Conservation (phyloP, 2,113 vertebrate species). For the Atlantisia rogersi region DNA sequence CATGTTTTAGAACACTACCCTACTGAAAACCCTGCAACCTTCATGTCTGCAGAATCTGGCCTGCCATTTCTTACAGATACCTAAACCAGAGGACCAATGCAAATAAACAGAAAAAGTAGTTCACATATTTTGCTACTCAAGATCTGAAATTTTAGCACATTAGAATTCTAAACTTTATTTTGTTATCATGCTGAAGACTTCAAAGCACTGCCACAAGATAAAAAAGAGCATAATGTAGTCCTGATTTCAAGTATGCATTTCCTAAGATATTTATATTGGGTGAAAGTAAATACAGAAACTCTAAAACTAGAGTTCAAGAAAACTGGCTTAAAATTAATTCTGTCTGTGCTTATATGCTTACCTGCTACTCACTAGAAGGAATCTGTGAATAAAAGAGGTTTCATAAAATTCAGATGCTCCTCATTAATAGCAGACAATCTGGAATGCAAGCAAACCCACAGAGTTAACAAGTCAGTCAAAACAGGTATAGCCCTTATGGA, state of each 20-base stretch:
- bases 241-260: not conserved
- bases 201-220: not conserved
- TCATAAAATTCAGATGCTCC: not conserved
- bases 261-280: not conserved
- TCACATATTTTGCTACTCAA: not conserved
- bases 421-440: constrained; percentile 6
- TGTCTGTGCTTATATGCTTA: not conserved
- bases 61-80: not conserved
- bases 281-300: constrained; percentile 5
- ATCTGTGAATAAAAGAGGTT: constrained; percentile 3
- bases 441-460: constrained; percentile 34
- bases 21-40: not conserved
- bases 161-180: not conserved
- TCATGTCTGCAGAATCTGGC: not conserved
- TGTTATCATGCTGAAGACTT: not conserved
- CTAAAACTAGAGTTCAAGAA: not conserved
- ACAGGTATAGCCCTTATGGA: not conserved
- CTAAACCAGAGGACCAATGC: not conserved
- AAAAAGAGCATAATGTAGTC: not conserved
- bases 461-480: not conserved
- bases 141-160: not conserved
- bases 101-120: not conserved
- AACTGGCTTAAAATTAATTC: not conserved
- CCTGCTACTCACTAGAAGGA: not conserved
- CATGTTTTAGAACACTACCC: not conserved